Evolutionary conservation across 1,140 invertebrate species (phyloP), one percentile per base, ranked within the genome.

Genomic region (Conopomorpha cramerella): DNA sequence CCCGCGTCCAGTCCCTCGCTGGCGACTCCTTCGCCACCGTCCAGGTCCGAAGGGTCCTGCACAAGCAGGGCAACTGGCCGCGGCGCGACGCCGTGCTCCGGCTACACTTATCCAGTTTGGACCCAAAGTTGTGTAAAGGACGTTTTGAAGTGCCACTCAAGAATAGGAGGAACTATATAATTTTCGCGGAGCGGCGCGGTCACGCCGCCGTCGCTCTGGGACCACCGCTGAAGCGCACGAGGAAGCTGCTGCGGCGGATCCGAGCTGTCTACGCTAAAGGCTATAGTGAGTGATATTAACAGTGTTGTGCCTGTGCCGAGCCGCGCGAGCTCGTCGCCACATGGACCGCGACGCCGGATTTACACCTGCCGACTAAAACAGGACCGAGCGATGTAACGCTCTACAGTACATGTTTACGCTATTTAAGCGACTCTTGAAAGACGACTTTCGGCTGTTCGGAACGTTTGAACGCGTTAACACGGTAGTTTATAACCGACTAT

Each of bases 201-300:
- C 64, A 66, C 49, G 48, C 65, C 35, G 67, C 70, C 29, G 61
- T 72, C 44, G 67, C 70, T 1, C 59, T 74, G 18, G 70, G 70
- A 15, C 70, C 70, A 36, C 70, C 70, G 38, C 49, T 74, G 37
- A 53, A 55, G 42, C 51, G 64, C 45, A 70, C 65, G 23, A 51
- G 48, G 36, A 68, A 64, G 48, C 47, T 74, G 52, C 45, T 70
- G 30, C 49, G 59, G 50, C 56, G 70, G 54, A 62, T 74, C 41
- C 55, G 61, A 18, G 63, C 67, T 19, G 70, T 74, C 65, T 74
- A 72, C 67, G 57, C 58, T 54, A 52, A 56, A 17, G 63, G 58
- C 41, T 74, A 74, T 63, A 72, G 70, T 74, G 70, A 74, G 70
- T 74, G 63, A n/a, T n/a, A n/a, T n/a, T n/a, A n/a, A n/a, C n/a